Base-by-base conservation (phyloP, 2,888 invertebrate species). In the Nymphalis urticae region DNA sequence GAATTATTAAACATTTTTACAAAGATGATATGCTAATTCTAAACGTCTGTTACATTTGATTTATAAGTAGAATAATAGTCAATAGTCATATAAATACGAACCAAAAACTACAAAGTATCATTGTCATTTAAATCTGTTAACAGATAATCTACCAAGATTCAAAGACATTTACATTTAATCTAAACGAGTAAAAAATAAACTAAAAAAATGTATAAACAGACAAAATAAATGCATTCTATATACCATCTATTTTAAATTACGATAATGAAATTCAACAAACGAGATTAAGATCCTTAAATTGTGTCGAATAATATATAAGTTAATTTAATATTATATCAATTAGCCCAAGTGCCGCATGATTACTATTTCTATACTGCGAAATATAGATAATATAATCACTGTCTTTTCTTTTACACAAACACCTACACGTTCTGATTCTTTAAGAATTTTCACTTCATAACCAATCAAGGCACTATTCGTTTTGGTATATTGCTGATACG, bases 401-500 rank as follows among this genome's bases (percentile, higher is more conserved):
- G 62, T 73, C 79, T 77, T 79, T 80, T 80, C 79, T 80, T 81
- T 77, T 78, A 77, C 78, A 79, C 79, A 76, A 79, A 80, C 83
- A 82, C 81, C 82, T 85, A 83, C 74, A 77, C 82, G 78, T 85
- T 79, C 78, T 75, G 83, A 87, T 88, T 85, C 87, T 86, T 83
- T 80, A 72, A 86, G 84, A 87, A 85, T 83, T 85, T 79, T 79
- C 80, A 78, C 79, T 76, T 81, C 84, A 82, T 81, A 84, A 82
- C 87, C 90, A 80, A 85, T 85, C 87, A 92, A 92, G 92, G 92
- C 92, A 92, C 92, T 89, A 85, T 85, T 88, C 86, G 79, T 88
- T 92, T 92, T 92, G 92, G 92, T 92, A 92, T 91, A 91, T 90
- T 92, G 92, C 92, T 92, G 92, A 91, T 89, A 88, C 88, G 83